Conservation (phyloP, 1,140 invertebrate species). For the Drosophila bocqueti region DNA sequence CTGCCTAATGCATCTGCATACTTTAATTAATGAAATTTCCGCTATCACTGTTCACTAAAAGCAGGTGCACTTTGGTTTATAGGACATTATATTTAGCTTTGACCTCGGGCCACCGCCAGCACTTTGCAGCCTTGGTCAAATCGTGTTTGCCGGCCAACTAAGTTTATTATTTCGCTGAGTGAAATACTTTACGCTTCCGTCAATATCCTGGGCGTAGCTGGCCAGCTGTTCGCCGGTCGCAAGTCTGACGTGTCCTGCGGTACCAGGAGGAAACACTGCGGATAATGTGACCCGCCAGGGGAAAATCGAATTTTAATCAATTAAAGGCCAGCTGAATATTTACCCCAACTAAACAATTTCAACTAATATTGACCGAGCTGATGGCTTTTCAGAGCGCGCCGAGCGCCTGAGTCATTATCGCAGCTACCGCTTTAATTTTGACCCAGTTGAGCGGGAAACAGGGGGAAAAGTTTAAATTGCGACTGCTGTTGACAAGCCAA, state of each 20-base stretch:
- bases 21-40: constrained; percentile 31
- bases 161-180: constrained; percentile 23
- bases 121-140: constrained; percentile 4
- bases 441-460: constrained; percentile 36
- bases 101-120: not conserved
- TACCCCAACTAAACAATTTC: constrained; percentile 36
- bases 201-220: constrained; percentile 12
- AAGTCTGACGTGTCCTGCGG: constrained; percentile 2
- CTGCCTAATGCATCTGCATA: constrained; percentile 9
- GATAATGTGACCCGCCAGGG: not conserved
- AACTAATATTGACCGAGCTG: constrained; percentile 39
- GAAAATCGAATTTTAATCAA: constrained; percentile 49
- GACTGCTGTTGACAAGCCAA: constrained; percentile 78
- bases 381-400: constrained; percentile 9
- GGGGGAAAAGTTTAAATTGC: constrained; percentile 55
- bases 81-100: not conserved
- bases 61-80: not conserved
- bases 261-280: not conserved
- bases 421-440: constrained; percentile 42
- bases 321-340: constrained; percentile 43
- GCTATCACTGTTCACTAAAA: not conserved
- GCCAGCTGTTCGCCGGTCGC: not conserved
- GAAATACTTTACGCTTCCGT: constrained; percentile 4
- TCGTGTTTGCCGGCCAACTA: not conserved
- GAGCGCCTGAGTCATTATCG: constrained; percentile 24